A percentile compares a stretch with the other conserved stretches of the same genome.
Evolutionary conservation across 2,113 vertebrate genomes (phyloP).

Genomic region (Bubo scandiacus): DNA sequence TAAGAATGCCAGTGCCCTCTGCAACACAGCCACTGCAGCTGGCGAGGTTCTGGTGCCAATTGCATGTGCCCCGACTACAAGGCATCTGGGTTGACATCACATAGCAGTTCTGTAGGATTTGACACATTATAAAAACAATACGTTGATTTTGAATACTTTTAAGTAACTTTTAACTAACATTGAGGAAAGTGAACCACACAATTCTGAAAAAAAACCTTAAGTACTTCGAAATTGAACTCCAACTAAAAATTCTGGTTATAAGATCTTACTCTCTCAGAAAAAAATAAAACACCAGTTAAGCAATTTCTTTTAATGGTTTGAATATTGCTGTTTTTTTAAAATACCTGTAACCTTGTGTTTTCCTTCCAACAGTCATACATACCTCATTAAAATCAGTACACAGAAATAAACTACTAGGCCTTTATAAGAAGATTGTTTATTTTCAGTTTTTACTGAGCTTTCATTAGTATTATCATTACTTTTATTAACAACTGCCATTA

Average conservation of each 20-base stretch:
- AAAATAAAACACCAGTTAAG: neutral
- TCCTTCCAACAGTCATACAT: neutral
- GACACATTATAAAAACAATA: neutral
- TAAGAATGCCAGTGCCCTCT: neutral
- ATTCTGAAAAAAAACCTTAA: neutral
- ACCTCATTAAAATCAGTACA: neutral
- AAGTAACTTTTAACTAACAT: neutral
- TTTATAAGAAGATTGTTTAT: neutral
- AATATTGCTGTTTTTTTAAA: neutral
- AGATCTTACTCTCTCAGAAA: neutral
- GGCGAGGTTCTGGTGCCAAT: rapidly evolving
- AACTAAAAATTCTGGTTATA: neutral
- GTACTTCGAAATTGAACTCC: neutral
- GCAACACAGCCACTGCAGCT: neutral
- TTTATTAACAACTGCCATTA: neutral
- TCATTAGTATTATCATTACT: neutral
- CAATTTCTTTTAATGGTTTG: neutral
- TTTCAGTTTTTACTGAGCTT: neutral
- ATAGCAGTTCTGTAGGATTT: neutral
- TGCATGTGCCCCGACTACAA: rapidly evolving
- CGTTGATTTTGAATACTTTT: neutral
- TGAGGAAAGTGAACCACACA: neutral
- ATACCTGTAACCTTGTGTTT: neutral
- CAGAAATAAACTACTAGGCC: neutral
- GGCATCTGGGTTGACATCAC: neutral